Conservation (phyloP, 2,113 vertebrate genomes). For the Phalacrocorax pelagicus region DNA sequence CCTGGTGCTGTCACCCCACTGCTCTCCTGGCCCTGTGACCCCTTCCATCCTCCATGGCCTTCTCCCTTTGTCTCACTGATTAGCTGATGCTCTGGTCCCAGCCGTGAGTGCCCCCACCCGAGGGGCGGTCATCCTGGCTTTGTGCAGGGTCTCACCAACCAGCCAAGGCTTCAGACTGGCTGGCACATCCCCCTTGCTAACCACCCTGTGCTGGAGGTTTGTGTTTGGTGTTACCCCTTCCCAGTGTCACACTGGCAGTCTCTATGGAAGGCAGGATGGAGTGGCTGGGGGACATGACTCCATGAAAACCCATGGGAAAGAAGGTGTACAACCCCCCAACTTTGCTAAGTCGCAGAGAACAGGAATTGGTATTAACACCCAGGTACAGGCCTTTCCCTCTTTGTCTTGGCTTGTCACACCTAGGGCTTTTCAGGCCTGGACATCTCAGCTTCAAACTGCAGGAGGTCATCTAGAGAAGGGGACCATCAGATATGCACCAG, state of each 20-base stretch:
- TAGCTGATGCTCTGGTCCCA: not conserved
- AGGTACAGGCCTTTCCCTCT: not conserved
- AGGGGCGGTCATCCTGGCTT: rapidly evolving
- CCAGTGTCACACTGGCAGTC: not conserved
- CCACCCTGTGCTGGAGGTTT: not conserved
- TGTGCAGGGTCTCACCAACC: not conserved
- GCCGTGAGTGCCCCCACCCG: rapidly evolving
- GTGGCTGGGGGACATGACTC: not conserved
- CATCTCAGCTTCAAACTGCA: not conserved
- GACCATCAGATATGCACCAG: not conserved
- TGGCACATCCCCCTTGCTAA: not conserved
- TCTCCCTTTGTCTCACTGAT: not conserved
- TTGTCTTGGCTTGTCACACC: not conserved
- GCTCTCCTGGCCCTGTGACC: not conserved
- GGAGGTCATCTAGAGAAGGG: not conserved
- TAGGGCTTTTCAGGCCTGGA: not conserved
- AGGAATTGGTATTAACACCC: not conserved
- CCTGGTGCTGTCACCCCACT: not conserved
- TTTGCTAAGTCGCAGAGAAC: not conserved
- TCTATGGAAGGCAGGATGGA: not conserved
- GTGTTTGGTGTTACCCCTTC: not conserved
- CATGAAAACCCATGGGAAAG: not conserved
- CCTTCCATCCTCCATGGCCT: not conserved
- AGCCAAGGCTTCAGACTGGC: not conserved
- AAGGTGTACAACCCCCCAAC: not conserved